These are phyloP conservation scores for Macroglossus sobrinus DNA, from an alignment of 2,113 vertebrate species.

Conservation along the genomic window DNA sequence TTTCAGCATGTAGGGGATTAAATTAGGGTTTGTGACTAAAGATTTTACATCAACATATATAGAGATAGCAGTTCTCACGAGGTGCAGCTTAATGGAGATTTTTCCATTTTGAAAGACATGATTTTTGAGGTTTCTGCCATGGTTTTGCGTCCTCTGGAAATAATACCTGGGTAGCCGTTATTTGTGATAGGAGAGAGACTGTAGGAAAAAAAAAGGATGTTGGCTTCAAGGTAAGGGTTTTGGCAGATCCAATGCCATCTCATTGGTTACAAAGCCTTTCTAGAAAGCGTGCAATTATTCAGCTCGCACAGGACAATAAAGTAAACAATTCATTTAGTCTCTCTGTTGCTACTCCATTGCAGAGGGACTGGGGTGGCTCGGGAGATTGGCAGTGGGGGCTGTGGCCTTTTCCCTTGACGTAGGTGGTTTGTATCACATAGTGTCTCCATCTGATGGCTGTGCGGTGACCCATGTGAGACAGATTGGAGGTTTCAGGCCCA, in stretches of 20 bases:
- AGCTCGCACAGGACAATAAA: constrained; percentile 51
- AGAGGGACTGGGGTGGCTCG: constrained; percentile 40
- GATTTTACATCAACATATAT: neutral
- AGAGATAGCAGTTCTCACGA: constrained; percentile 43
- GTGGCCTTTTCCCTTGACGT: neutral
- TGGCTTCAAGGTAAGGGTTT: constrained; percentile 64
- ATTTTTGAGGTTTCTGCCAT: constrained; percentile 68
- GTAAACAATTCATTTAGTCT: constrained; percentile 55
- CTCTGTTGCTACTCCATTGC: constrained; percentile 46
- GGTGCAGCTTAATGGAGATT: constrained; percentile 59
- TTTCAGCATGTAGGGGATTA: neutral
- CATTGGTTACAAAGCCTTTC: constrained; percentile 65
- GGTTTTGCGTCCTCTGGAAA: constrained; percentile 54
- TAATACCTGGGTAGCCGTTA: constrained; percentile 7
- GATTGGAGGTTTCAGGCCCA: neutral
- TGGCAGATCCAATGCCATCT: constrained; percentile 47
- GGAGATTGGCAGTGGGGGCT: constrained; percentile 43
- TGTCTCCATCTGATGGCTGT: neutral
- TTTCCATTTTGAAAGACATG: constrained; percentile 59
- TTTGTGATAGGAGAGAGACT: constrained; percentile 46
- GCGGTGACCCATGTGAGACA: constrained; percentile 22
- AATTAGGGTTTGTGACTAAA: neutral
- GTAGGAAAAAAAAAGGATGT: constrained; percentile 51
- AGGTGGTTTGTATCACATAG: neutral
- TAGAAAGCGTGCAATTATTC: constrained; percentile 57